Base-by-base conservation (phyloP, 2,113 vertebrate species). In the Todiramphus chloris region DNA sequence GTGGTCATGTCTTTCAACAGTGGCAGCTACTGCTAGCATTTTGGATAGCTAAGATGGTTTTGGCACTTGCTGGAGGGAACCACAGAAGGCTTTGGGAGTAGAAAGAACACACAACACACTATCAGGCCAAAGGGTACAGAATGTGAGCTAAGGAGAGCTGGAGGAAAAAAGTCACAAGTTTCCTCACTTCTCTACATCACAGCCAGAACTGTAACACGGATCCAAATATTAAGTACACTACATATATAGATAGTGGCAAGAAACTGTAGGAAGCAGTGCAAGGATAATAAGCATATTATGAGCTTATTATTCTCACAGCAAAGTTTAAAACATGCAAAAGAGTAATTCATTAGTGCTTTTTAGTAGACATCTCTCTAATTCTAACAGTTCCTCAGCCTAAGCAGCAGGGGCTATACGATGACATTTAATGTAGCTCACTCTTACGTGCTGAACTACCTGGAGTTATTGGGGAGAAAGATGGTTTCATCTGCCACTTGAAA, bases 261-360 rank as follows among this genome's bases (percentile, higher is more conserved):
- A 86, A 87, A 81, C 80, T 13, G 30, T 9, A 75, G 43, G 68
- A 89, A 89, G 60, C 43, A 78, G 68, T 48, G 46, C 60, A 87
- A 89, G 68, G 60, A 59, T 78, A 89, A 92, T 92, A 81, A 87
- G 73, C 75, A 35, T 35, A 92, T 35, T 90, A 93, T 30, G 35
- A 93, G 68, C 33, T 86, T 41, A 25, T 55, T 79, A 69, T 81
- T 90, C 41, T 81, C 44, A 74, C 55, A 62, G 50, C 17, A 35
- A 86, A 86, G 83, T 37, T 73, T 67, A 74, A 92, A 90, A 33
- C 9, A 67, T 8, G 43, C 50, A 94, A 88, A 88, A 8, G 30
- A 83, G 37, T 48, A 90, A 76, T 67, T 41, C 13, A 55, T 59
- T 30, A 90, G 24, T 51, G 68, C 37, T 91, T 77, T 80, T 64